Base-by-base conservation (phyloP, 2,113 vertebrate species). In the Cisticola juncidis region DNA sequence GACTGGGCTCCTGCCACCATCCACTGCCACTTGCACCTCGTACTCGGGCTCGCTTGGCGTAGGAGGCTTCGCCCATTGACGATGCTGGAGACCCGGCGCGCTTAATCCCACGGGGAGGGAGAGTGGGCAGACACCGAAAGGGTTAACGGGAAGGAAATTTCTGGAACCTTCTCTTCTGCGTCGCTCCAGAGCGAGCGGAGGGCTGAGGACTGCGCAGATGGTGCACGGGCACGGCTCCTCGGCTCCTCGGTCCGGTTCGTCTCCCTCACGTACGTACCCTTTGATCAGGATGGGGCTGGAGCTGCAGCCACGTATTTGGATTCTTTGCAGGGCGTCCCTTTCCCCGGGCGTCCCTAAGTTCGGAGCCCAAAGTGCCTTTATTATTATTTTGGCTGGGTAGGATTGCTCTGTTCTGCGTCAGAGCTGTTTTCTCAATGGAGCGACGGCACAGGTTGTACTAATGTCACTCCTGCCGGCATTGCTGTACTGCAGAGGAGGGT, bases 141-240 rank as follows among this genome's bases (percentile, higher is more conserved):
- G 98, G 98, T 99, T 98, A 98, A 98, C 86, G 95, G 96, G 96
- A 98, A 97, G 92, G 97, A 97, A 96, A 98, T 90, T 98, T 99
- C 99, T 98, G 97, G 99, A 99, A 98, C 97, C 93, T 98, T 99
- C 98, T 98, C 94, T 97, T 97, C 98, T 97, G 97, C 98, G 87
- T 95, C 97, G 97, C 97, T 97, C 96, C 96, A 78, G 86, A 54
- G 94, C 95, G 92, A 96, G 96, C 97, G 16, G 76, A 95, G 96
- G 93, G 96, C 96, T 97, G 96, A 96, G 97, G 97, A 97, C 97
- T 98, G 97, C 97, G 93, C 97, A 98, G 97, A 97, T 92, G 81
- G 85, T 78, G 88, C 88, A 92, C 79, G 94, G 97, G 96, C 98
- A 97, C 97, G 96, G 91, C 97, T 96, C 88, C 68, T 82, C 97